Evolutionary conservation across 2,888 invertebrate genomes (phyloP).

Genomic region (Drosophila colorata): DNA sequence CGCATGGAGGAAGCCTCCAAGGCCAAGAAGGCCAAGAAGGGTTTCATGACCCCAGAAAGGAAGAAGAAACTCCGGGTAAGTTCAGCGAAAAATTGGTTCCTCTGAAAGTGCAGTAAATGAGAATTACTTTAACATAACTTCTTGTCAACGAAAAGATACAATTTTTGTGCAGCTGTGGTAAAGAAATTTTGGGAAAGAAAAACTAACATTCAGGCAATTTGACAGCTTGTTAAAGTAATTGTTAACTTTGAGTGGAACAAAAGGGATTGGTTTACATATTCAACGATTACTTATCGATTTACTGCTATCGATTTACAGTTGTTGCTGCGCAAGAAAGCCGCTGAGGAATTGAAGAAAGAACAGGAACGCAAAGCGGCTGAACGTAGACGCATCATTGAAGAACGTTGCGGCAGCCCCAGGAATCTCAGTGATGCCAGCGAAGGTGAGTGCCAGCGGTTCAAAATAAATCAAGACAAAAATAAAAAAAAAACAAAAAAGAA

Average conservation of each 20-base stretch:
- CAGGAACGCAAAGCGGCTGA: conserved; percentile 99
- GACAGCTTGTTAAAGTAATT: background rate
- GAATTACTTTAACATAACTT: too few species aligned
- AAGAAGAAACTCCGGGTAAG: conserved; percentile 99
- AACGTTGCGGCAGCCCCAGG: conserved; percentile 97
- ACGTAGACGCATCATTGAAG: conserved; percentile 98
- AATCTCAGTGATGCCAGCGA: conserved; percentile 96
- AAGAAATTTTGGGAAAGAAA: too few species aligned
- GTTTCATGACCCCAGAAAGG: conserved; percentile 99
- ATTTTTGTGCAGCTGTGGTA: too few species aligned
- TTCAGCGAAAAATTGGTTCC: conserved; percentile 51
- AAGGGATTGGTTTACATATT: background rate
- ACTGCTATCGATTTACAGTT: conserved; percentile 87
- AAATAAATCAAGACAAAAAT: background rate
- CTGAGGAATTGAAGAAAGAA: conserved; percentile 99
- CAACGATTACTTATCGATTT: background rate
- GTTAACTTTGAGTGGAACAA: too few species aligned
- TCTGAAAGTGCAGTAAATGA: too few species aligned
- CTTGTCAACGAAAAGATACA: too few species aligned
- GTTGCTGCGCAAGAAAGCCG: conserved; percentile 99
- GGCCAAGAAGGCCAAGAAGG: conserved; percentile 99
- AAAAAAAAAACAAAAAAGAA: background rate
- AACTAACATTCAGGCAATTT: too few species aligned
- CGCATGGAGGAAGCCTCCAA: conserved; percentile 99
- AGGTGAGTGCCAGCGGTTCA: conserved; percentile 88